Percentiles rank a stretch among this genome's conserved stretches.
Evolutionary conservation across 1,140 invertebrate genomes (phyloP).

Genomic region (Teleogryllus occipitalis): DNA sequence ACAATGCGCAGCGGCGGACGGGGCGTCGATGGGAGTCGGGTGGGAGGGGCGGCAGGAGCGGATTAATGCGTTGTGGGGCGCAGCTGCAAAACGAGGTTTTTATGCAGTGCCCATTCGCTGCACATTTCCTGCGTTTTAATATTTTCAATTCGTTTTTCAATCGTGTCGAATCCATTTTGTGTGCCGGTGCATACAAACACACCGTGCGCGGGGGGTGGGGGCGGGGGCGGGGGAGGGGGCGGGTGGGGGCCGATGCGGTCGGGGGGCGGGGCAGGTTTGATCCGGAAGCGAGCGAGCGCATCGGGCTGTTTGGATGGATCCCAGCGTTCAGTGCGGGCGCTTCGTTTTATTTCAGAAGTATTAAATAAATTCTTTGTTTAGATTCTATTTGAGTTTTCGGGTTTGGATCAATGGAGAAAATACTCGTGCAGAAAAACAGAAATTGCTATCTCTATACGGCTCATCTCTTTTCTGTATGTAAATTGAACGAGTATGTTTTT

Average conservation of each 20-base stretch:
- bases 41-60: neutral
- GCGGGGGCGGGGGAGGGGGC: too few relatives aligned
- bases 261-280: neutral
- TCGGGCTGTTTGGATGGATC: neutral
- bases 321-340: neutral
- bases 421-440: too few relatives aligned
- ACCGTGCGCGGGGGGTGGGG: neutral
- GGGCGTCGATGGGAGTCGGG: neutral
- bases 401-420: too few relatives aligned
- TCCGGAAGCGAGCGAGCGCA: neutral
- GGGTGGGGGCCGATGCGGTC: too few relatives aligned
- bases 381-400: neutral
- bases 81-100: neutral
- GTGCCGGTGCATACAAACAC: neutral
- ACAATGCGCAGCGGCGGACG: neutral
- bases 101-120: neutral
- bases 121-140: slow-evolving; percentile 4
- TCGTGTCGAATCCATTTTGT: slow-evolving; percentile 4
- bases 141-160: slow-evolving; percentile 6
- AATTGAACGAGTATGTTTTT: too few relatives aligned
- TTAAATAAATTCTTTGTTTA: neutral
- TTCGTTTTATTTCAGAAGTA: neutral
- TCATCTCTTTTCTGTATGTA: too few relatives aligned
- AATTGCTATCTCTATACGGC: too few relatives aligned
- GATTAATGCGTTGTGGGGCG: neutral